phyloP scores from a whole-genome alignment of 2,888 invertebrate genomes.

The Lamproptera curius region DNA sequence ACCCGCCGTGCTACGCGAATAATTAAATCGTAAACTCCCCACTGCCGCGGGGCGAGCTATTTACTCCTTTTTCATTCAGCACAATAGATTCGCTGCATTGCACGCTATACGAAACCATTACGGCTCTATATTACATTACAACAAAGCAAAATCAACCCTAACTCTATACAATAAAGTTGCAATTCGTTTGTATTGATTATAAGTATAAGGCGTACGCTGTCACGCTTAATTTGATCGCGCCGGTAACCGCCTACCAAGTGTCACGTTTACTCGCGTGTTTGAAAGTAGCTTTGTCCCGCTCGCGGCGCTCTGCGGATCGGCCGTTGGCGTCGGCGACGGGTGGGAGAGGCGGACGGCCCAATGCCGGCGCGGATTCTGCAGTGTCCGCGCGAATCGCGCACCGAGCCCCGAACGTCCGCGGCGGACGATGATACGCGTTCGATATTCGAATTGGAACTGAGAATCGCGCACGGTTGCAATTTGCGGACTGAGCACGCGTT shows the following conservation, averaged over 20 bases:
- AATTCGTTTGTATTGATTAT: conserved; percentile 28
- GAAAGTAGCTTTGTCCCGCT: conserved; percentile 66
- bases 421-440: conserved; percentile 28
- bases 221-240: conserved; percentile 76
- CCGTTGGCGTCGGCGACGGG: conserved; percentile 47
- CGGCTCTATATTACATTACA: conserved; percentile 38
- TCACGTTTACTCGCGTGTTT: conserved; percentile 74
- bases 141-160: background rate
- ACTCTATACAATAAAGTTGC: background rate
- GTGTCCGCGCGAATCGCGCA: conserved; percentile 72
- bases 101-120: conserved; percentile 50
- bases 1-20: conserved; percentile 78
- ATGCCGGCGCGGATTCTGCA: conserved; percentile 72
- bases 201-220: conserved; percentile 64
- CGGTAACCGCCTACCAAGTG: conserved; percentile 72
- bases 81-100: conserved; percentile 76
- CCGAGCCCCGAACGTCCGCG: conserved; percentile 30
- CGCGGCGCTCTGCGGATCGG: conserved; percentile 72
- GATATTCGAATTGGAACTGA: conserved; percentile 18
- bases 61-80: conserved; percentile 79
- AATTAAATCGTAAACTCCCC: conserved; percentile 79
- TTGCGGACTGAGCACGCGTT: too few species aligned
- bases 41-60: conserved; percentile 73
- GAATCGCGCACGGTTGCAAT: too few species aligned
- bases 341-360: conserved; percentile 60